Evolutionary conservation across 2,888 invertebrate genomes (phyloP).

Genomic region (Liopterus haemorrhoidalis): DNA sequence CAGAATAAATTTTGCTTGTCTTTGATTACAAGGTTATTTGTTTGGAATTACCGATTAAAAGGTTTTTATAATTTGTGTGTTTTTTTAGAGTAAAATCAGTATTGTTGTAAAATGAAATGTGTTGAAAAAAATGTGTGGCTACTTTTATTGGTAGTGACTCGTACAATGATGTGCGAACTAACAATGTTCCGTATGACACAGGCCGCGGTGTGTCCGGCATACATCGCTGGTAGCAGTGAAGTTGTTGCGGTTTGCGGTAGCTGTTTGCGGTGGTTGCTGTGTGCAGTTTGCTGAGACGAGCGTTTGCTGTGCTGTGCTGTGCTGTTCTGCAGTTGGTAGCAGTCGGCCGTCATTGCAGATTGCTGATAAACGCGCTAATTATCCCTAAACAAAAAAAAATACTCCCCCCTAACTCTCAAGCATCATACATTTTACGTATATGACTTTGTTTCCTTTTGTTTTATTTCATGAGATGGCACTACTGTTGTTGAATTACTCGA

Average conservation of each 20-base stretch:
- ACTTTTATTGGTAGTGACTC: background rate
- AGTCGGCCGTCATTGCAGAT: constrained; percentile 13
- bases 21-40: background rate
- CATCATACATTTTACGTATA: too few species aligned
- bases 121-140: too few species aligned
- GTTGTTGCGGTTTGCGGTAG: constrained; percentile 30
- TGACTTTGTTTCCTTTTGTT: too few species aligned
- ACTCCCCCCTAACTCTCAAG: too few species aligned
- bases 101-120: too few species aligned
- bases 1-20: background rate
- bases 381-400: too few species aligned
- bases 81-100: too few species aligned
- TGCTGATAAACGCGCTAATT: too few species aligned
- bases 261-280: constrained; percentile 30
- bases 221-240: constrained; percentile 44
- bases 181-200: constrained; percentile 24
- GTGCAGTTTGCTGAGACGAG: constrained; percentile 31
- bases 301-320: constrained; percentile 21
- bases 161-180: constrained; percentile 15
- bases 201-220: constrained; percentile 23
- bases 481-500: too few species aligned
- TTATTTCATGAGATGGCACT: too few species aligned
- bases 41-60: background rate
- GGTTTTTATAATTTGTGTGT: too few species aligned
- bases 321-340: constrained; percentile 8